Evolutionary conservation across 2,797 vertebrate species (phyloP).

Genomic region (Serranus cabrilla): DNA sequence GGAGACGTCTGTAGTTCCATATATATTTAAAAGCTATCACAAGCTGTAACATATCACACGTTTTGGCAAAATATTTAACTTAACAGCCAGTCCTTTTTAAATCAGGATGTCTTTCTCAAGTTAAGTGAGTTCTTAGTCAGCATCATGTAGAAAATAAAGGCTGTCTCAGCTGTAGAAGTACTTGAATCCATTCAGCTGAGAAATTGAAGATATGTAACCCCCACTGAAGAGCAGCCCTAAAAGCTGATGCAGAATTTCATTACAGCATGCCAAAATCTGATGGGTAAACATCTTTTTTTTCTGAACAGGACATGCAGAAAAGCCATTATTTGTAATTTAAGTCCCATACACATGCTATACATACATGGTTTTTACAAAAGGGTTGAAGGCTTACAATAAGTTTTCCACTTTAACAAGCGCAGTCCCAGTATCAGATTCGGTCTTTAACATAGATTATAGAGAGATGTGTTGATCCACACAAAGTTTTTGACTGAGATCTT

Average conservation of each 20-base stretch:
- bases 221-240: background rate
- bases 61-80: background rate
- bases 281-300: background rate
- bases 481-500: conserved; percentile 11
- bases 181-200: conserved; percentile 3
- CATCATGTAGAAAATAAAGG: background rate
- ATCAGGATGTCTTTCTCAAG: background rate
- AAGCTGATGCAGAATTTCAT: background rate
- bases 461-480: conserved; percentile 10
- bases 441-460: background rate
- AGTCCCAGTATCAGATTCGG: background rate
- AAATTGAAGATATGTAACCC: conserved; percentile 25
- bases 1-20: no score
- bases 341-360: background rate
- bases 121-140: background rate
- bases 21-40: no score
- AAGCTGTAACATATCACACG: background rate
- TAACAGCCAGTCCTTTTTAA: background rate
- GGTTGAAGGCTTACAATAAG: background rate
- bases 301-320: background rate
- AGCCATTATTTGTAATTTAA: conserved; percentile 2
- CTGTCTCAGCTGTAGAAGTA: background rate
- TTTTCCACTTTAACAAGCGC: background rate
- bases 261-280: background rate
- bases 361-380: background rate